Conservation (phyloP, 2,113 vertebrate genomes). For the Piprites chloris region DNA sequence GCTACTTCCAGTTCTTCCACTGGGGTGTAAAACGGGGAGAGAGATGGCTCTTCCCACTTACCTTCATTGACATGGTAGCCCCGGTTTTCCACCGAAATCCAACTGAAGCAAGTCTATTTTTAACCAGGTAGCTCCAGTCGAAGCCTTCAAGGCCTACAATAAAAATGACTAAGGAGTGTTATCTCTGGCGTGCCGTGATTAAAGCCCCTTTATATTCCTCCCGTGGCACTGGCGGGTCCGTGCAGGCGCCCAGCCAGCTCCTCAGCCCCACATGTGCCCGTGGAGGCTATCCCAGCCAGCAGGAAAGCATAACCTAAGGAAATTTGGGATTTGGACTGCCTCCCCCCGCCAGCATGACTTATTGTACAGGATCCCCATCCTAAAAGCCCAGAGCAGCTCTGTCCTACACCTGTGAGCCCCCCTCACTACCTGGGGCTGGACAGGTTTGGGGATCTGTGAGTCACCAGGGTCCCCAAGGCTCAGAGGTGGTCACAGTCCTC, state of each 20-base stretch:
- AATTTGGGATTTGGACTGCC: background rate
- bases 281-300: background rate
- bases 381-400: background rate
- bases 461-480: background rate
- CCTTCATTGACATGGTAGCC: background rate
- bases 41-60: background rate
- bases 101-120: constrained; percentile 16
- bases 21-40: background rate
- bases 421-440: accelerated
- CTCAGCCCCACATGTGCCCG: background rate
- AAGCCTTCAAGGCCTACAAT: background rate
- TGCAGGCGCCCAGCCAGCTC: background rate
- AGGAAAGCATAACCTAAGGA: background rate
- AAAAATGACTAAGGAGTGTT: constrained; percentile 1
- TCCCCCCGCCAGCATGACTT: background rate
- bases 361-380: background rate
- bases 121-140: background rate
- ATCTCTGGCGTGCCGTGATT: background rate
- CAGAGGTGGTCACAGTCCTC: background rate
- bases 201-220: background rate
- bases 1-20: background rate
- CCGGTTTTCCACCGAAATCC: background rate
- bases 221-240: background rate
- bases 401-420: background rate
- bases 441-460: background rate